Conservation (phyloP, 2,888 invertebrate species). For the Nineta flava region DNA sequence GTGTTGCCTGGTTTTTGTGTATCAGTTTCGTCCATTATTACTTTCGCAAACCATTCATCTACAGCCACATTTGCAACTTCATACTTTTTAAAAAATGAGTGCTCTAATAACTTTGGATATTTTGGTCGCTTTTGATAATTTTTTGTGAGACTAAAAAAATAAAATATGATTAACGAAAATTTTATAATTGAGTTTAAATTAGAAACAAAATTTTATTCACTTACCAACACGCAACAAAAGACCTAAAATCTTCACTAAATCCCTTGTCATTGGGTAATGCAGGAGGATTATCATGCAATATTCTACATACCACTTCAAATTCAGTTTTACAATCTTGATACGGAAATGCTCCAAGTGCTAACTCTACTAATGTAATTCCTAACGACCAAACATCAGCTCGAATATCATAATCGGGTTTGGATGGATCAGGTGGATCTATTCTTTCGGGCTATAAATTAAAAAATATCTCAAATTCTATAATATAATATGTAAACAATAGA, state of each 20-base stretch:
- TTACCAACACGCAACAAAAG: conserved; percentile 83
- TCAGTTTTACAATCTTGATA: conserved; percentile 91
- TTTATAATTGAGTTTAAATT: not conserved
- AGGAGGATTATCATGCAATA: conserved; percentile 76
- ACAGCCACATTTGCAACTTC: conserved; percentile 55
- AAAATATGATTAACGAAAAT: conserved; percentile 9
- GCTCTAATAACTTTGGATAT: conserved; percentile 78
- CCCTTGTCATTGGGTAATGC: conserved; percentile 58
- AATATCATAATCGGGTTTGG: conserved; percentile 92
- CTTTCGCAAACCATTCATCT: conserved; percentile 66
- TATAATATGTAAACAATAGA: conserved; percentile 24
- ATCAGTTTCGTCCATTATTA: conserved; percentile 30
- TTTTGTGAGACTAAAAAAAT: conserved; percentile 65
- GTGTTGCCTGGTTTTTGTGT: conserved; percentile 11
- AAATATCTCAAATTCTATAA: too few relatives aligned
- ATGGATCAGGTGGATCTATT: conserved; percentile 86
- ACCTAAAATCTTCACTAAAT: conserved; percentile 75
- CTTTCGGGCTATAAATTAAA: conserved; percentile 58
- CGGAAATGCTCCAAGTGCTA: conserved; percentile 93
- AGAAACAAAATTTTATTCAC: conserved; percentile 16
- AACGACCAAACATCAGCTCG: conserved; percentile 99
- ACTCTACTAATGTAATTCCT: conserved; percentile 89
- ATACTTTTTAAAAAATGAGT: conserved; percentile 73
- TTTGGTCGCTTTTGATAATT: conserved; percentile 88
- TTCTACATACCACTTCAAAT: conserved; percentile 90